These are phyloP conservation scores for Achlya flavicornis DNA, from an alignment of 2,888 invertebrate genomes.

Conservation along the genomic window DNA sequence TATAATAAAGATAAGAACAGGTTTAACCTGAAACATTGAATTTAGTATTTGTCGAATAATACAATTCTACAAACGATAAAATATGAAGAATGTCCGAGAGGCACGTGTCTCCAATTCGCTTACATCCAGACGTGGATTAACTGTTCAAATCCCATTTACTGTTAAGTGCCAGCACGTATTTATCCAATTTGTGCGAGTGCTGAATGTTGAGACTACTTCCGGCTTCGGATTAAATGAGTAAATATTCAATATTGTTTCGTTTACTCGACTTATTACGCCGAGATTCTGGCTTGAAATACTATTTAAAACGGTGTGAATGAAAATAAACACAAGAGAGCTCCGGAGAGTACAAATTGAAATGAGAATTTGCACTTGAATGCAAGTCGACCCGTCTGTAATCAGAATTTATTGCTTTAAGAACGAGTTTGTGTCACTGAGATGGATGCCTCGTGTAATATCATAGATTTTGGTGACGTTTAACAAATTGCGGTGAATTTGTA, in stretches of 20 bases:
- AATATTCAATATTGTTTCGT: conserved; percentile 10
- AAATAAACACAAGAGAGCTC: conserved; percentile 33
- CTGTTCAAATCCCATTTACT: conserved; percentile 12
- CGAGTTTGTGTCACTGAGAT: conserved; percentile 55
- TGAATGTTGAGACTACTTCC: neutral
- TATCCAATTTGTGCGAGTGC: conserved; percentile 15
- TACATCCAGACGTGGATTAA: conserved; percentile 2
- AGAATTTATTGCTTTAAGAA: conserved; percentile 61
- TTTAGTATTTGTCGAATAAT: neutral
- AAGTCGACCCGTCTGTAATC: conserved; percentile 56
- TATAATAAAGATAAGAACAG: neutral
- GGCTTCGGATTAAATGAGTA: conserved; percentile 22
- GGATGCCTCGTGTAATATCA: conserved; percentile 47
- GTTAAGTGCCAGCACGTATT: conserved; percentile 13
- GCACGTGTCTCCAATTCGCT: conserved; percentile 7
- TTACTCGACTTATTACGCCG: neutral
- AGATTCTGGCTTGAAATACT: conserved; percentile 18
- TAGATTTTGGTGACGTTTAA: conserved; percentile 27
- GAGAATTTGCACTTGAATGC: conserved; percentile 62
- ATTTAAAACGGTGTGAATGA: conserved; percentile 28
- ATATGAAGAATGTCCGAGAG: neutral
- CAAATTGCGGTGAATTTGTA: conserved; percentile 14
- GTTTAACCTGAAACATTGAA: neutral
- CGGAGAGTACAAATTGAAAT: conserved; percentile 50
- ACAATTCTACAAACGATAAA: neutral